Base-by-base conservation (phyloP, 2,797 vertebrate genomes). In the Glossophaga mutica region DNA sequence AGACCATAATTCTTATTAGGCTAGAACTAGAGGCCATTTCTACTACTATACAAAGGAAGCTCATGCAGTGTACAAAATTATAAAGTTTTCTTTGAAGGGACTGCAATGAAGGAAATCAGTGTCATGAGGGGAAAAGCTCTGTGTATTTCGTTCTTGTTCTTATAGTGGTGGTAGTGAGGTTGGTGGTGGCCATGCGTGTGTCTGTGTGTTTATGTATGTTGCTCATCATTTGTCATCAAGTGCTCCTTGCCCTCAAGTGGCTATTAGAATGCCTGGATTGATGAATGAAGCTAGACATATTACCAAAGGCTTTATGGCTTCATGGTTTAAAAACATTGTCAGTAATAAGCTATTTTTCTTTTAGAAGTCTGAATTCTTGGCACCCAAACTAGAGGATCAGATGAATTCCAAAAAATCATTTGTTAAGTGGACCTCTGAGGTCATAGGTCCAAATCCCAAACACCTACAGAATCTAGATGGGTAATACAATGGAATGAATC, bases 311-410 rank as follows among this genome's bases (percentile, higher is more conserved):
- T 95, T 96, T 91, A 91, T 90, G 92, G 88, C 93, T 95, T 95
- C 59, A 21, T 93, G 82, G 79, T 91, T 96, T 97, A 82, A 97
- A 96, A 97, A 93, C 94, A 77, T 81, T 96, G 94, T 97, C 97
- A 97, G 83, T 95, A 95, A 97, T 95, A 96, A 95, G 79, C 89
- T 90, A 87, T 97, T 97, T 97, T 97, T 97, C 95, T 96, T 96
- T 92, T 52, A 79, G 50, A 93, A 95, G 42, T 95, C 86, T 94
- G 26, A 85, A 92, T 90, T 97, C 90, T 97, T 96, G 95, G 76
- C 93, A 95, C 29, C 71, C 39, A 97, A 93, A 87, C 37, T 9
- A 81, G 65, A 81, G 79, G 87, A 91, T 83, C 81, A 37, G 68
- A 84, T 79, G 73, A 96, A 67, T 94, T 97, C 74, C 48, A 71